Evolutionary conservation across 2,113 vertebrate genomes (phyloP).

Genomic region (Naja naja): DNA sequence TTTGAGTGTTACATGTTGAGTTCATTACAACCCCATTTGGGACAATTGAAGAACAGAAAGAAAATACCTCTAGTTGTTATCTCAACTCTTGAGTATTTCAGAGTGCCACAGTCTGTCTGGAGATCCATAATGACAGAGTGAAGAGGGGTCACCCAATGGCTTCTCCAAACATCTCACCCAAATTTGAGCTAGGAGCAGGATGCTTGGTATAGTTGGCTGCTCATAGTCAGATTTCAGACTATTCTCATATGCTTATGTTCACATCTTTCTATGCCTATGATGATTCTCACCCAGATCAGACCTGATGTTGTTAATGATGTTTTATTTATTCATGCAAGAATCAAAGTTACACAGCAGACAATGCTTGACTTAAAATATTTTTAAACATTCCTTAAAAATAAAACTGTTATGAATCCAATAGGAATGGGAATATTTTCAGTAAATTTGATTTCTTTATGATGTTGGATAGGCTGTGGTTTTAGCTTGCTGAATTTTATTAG

Average conservation of each 20-base stretch:
- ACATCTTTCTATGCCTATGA: neutral
- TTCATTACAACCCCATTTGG: neutral
- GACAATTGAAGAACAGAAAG: neutral
- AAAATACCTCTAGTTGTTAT: neutral
- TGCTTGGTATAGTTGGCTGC: neutral
- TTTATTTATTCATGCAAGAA: neutral
- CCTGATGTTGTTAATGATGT: neutral
- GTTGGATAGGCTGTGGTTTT: neutral
- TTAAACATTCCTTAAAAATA: neutral
- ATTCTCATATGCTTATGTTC: neutral
- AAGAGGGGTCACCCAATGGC: neutral
- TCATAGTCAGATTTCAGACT: neutral
- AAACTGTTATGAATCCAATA: neutral
- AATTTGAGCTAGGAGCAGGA: neutral
- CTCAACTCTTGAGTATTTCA: neutral
- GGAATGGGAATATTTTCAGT: neutral
- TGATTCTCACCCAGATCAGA: neutral
- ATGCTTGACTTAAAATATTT: neutral
- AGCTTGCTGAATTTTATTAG: neutral
- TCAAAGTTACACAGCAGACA: neutral
- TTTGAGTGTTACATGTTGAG: neutral
- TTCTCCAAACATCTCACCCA: neutral
- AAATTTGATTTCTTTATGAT: neutral
- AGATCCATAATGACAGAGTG: neutral
- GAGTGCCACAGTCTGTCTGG: neutral